A percentile compares a stretch with the other conserved stretches of the same genome.
Evolutionary conservation across 1,140 invertebrate species (phyloP).

Genomic region (Drosophila littoralis): DNA sequence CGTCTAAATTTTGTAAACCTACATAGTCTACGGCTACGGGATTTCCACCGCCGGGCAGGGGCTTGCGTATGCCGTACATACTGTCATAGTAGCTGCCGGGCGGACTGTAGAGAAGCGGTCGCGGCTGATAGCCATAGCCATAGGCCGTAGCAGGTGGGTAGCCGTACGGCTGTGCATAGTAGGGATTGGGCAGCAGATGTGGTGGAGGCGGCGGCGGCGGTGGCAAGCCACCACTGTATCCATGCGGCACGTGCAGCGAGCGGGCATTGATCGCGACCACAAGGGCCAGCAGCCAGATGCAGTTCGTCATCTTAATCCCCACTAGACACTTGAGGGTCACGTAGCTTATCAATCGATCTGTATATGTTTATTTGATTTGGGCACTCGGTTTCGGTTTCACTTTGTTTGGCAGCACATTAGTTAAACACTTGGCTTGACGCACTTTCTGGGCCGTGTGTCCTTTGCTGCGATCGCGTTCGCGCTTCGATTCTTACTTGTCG

Average conservation of each 20-base stretch:
- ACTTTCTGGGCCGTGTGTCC: slow-evolving; percentile 1
- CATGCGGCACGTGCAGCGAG: slow-evolving; percentile 47
- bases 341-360: neutral
- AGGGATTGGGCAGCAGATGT: slow-evolving; percentile 28
- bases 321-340: neutral
- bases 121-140: slow-evolving; percentile 55
- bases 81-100: slow-evolving; percentile 64
- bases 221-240: slow-evolving; percentile 4
- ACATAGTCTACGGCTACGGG: slow-evolving; percentile 77
- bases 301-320: slow-evolving; percentile 43
- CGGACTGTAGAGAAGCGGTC: slow-evolving; percentile 43
- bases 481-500: slow-evolving; percentile 37
- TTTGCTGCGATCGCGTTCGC: slow-evolving; percentile 37
- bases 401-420: slow-evolving; percentile 3
- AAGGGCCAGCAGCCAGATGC: slow-evolving; percentile 56
- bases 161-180: slow-evolving; percentile 49
- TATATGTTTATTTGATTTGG: neutral
- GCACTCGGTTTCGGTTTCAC: slow-evolving; percentile 1
- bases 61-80: slow-evolving; percentile 57
- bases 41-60: slow-evolving; percentile 80
- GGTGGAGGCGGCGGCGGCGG: neutral
- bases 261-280: slow-evolving; percentile 38
- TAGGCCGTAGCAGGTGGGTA: slow-evolving; percentile 43
- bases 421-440: neutral
- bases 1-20: slow-evolving; percentile 14